Conservation (phyloP, 2,888 invertebrate species). For the Drosophila ustulata region DNA sequence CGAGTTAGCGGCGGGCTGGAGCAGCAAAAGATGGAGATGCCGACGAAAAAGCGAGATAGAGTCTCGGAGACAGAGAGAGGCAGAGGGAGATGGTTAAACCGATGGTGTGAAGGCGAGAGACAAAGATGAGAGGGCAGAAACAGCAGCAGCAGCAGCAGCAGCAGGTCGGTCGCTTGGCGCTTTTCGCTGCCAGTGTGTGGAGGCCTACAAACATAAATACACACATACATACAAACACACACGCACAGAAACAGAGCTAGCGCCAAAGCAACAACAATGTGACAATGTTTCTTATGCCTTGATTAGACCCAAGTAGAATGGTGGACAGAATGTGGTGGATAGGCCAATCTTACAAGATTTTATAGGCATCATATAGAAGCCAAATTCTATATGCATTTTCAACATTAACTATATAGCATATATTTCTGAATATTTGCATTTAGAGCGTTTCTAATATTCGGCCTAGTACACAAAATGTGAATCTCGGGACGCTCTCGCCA, state of each 20-base stretch:
- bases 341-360: too few species aligned
- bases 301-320: not conserved
- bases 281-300: conserved; percentile 18
- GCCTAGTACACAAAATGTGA: not conserved
- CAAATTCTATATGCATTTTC: too few species aligned
- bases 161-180: conserved; percentile 48
- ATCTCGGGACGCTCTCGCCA: not conserved
- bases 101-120: conserved; percentile 4
- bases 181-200: conserved; percentile 48
- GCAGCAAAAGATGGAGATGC: conserved; percentile 50
- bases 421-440: too few species aligned
- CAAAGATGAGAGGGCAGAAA: not conserved
- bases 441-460: too few species aligned
- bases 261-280: conserved; percentile 46
- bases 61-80: conserved; percentile 1
- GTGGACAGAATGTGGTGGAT: not conserved
- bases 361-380: too few species aligned
- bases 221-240: conserved; percentile 9
- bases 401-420: too few species aligned
- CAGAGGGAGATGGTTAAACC: conserved; percentile 12
- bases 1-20: conserved; percentile 58
- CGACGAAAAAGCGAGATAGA: conserved; percentile 29
- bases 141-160: not conserved
- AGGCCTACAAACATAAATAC: conserved; percentile 71
- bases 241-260: conserved; percentile 15